Evolutionary conservation across 2,113 vertebrate species (phyloP).

Genomic region (Hiodon tergisus): DNA sequence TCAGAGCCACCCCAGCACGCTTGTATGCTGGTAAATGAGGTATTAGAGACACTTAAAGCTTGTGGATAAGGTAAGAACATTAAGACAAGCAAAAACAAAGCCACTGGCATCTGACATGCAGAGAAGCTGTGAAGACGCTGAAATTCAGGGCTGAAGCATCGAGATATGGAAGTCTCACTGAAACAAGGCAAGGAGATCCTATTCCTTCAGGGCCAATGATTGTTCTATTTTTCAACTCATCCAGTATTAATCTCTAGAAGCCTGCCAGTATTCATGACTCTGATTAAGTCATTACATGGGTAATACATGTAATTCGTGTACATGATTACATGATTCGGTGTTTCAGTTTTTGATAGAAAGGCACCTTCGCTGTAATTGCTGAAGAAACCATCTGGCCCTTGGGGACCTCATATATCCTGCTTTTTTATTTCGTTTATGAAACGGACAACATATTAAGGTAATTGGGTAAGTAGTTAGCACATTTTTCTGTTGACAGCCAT

Average conservation of each 20-base stretch:
- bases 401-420: neutral
- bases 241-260: neutral
- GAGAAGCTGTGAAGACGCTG: neutral
- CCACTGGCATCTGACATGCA: neutral
- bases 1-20: neutral
- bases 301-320: neutral
- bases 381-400: neutral
- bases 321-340: neutral
- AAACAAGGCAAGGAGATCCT: neutral
- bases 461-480: neutral
- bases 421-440: neutral
- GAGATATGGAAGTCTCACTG: neutral
- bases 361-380: conserved; percentile 44
- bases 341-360: conserved; percentile 45
- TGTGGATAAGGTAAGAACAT: neutral
- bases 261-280: neutral
- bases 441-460: neutral
- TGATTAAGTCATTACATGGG: no score
- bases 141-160: neutral
- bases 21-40: neutral
- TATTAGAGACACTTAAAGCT: conserved; percentile 3
- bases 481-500: neutral
- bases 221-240: neutral
- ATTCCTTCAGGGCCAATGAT: neutral
- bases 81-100: conserved; percentile 16